phyloP scores from a whole-genome alignment of 2,888 invertebrate species.

The Tetanocera ferruginea region DNA sequence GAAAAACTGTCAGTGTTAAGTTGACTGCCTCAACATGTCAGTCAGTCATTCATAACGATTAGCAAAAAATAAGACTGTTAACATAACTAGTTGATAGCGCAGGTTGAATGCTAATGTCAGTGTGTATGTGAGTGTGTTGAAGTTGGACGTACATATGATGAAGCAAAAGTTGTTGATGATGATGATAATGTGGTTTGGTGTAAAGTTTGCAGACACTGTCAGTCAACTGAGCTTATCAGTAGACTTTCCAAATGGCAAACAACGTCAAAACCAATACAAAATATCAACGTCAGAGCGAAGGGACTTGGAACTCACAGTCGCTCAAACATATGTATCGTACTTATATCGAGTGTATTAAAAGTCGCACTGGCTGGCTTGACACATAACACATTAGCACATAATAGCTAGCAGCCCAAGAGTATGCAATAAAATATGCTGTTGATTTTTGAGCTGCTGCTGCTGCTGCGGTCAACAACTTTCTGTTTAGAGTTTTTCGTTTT shows the following conservation, averaged over 20 bases:
- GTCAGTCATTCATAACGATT: constrained; percentile 65
- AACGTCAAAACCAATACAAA: constrained; percentile 7
- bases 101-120: neutral
- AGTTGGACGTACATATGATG: neutral
- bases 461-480: neutral
- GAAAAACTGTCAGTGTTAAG: constrained; percentile 62
- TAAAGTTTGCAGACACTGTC: constrained; percentile 31
- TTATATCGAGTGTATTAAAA: neutral
- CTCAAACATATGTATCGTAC: neutral
- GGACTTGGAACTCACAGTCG: neutral
- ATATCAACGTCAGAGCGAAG: neutral
- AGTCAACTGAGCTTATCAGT: constrained; percentile 21
- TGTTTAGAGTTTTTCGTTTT: neutral
- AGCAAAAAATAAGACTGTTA: constrained; percentile 45
- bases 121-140: neutral
- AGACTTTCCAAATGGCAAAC: neutral
- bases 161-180: neutral
- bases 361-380: neutral
- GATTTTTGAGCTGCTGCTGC: constrained; percentile 35
- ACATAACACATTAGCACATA: constrained; percentile 14
- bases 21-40: constrained; percentile 64
- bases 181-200: constrained; percentile 10
- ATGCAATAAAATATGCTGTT: constrained; percentile 52
- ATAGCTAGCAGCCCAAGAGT: constrained; percentile 53
- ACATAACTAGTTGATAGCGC: neutral